Conservation (phyloP, 1,140 invertebrate genomes). For the Holcopasites calliopsidis region DNA sequence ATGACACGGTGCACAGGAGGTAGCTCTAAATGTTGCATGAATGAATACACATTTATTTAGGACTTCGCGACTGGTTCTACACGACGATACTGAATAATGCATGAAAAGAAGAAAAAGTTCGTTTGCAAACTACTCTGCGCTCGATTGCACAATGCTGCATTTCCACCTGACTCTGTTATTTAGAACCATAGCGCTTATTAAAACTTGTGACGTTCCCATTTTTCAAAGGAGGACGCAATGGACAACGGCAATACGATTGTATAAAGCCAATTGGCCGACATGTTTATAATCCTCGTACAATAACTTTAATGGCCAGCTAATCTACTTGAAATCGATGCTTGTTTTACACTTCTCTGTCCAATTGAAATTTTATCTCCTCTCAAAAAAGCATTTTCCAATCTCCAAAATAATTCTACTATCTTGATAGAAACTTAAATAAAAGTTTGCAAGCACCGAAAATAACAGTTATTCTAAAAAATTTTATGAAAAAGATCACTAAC, state of each 20-base stretch:
- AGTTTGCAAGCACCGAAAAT: too few species aligned
- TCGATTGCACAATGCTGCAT: neutral
- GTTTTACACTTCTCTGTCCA: too few species aligned
- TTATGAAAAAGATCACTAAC: too few species aligned
- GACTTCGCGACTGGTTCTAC: neutral
- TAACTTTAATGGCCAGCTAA: neutral
- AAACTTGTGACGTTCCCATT: constrained; percentile 2
- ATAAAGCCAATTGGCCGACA: neutral
- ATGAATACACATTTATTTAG: neutral
- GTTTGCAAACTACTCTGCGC: neutral
- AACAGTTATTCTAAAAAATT: too few species aligned
- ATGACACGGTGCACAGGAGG: neutral
- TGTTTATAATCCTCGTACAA: neutral
- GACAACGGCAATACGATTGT: neutral
- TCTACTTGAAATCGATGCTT: too few species aligned
- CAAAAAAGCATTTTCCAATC: too few species aligned
- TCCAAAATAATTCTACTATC: too few species aligned
- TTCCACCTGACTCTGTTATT: neutral
- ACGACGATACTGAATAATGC: neutral
- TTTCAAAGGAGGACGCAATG: neutral
- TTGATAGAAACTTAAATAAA: too few species aligned
- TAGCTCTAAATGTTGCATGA: too few species aligned
- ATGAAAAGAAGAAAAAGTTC: constrained; percentile 10
- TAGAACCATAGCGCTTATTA: neutral
- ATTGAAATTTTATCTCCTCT: too few species aligned